Base-by-base conservation (phyloP, 2,113 vertebrate species). In the Dryoscopus gambensis region DNA sequence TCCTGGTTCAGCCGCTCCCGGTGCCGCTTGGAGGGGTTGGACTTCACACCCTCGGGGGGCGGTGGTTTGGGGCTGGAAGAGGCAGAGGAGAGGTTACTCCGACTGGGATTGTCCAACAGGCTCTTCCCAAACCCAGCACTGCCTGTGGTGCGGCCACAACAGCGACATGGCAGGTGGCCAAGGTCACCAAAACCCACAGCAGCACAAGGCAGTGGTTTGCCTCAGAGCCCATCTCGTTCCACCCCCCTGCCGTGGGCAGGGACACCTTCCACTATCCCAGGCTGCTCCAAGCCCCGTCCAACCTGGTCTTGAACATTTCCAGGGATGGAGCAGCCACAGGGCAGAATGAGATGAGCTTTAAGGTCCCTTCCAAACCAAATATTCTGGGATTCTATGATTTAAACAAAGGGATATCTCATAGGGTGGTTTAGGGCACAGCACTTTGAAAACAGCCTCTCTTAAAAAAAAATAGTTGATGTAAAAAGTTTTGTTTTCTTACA, bases 1-100 rank as follows among this genome's bases (percentile, higher is more conserved):
- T 99, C 98, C 17, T 98, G 93, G 82, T 98, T 99, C 53, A 99
- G 98, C 5, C 98, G 97, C 31, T 98, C 98, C 7, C 98, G 93
- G 92, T 99, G 98, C 15, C 97, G 94, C 88, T 99, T 99, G 90
- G 98, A 99, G 3, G 98, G 98, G 96, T 98, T 99, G 65, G 98
- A 98, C 93, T 98, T 98, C 84, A 86, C 21, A 4, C 97, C 98
- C 55, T 98, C 98, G 0, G 95, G 40, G 3, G 97, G 97, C 2
- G 93, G 91, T 4, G 97, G 59, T 40, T 91, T 94, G 63, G 93
- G 93, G 67, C 96, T 97, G 57, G 16, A 39, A 49, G 57, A 77
- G 35, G 33, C 42, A 87, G 44, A 84, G 42, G 18, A 85, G 21
- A 68, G 23, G 20, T 35, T 35, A 11, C 53, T 33, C 19, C 74